Evolutionary conservation across 2,888 invertebrate species (phyloP).

Genomic region (Conops quadrifasciatus): DNA sequence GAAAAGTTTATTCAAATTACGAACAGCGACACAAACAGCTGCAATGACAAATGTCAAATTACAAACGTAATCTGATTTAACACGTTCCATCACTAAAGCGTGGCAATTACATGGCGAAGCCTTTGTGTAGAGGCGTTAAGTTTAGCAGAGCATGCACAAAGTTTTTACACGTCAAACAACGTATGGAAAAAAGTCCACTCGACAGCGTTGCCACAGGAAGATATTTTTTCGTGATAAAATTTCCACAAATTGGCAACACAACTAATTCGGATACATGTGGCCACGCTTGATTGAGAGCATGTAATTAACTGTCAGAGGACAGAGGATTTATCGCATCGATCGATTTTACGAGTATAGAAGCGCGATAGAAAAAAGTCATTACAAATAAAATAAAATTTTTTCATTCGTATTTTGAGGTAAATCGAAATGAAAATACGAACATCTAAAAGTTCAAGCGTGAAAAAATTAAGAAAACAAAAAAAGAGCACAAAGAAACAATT

Average conservation of each 20-base stretch:
- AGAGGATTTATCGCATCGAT: background rate
- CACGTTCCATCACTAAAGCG: conserved; percentile 2
- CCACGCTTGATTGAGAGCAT: background rate
- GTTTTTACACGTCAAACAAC: conserved; percentile 3
- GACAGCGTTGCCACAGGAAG: background rate
- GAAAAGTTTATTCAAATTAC: background rate
- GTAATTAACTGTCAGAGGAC: conserved; percentile 10
- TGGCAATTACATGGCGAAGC: conserved; percentile 3
- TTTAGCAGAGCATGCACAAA: background rate
- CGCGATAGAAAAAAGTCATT: background rate
- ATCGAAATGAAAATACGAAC: background rate
- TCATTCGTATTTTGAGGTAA: no score
- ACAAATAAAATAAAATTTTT: no score
- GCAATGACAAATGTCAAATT: conserved; percentile 4
- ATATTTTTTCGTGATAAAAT: background rate
- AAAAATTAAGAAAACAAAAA: no score
- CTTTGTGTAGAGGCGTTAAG: background rate
- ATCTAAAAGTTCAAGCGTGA: background rate
- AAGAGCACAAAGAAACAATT: no score
- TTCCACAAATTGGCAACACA: background rate
- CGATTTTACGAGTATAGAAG: background rate
- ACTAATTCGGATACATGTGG: background rate
- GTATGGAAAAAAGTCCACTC: background rate
- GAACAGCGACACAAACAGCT: background rate
- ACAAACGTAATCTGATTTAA: conserved; percentile 13